These are phyloP conservation scores for Tragelaphus scriptus DNA, from an alignment of 2,113 vertebrate genomes.

Conservation along the genomic window DNA sequence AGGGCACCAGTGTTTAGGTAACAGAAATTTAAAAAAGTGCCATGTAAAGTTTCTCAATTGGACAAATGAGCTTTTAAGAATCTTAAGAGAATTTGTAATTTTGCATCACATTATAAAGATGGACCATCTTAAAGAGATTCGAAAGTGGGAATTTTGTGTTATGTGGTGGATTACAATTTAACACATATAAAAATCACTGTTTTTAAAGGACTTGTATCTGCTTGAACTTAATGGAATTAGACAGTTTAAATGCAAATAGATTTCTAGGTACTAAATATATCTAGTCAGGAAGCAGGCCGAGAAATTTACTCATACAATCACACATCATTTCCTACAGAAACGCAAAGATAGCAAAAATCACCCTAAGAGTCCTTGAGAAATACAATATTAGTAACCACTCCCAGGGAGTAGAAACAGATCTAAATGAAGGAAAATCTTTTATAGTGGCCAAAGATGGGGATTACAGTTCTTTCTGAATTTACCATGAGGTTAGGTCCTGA, in stretches of 20 bases:
- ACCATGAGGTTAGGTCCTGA: background rate
- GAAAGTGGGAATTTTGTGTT: background rate
- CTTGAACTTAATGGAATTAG: background rate
- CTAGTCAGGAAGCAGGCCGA: background rate
- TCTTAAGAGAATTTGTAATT: background rate
- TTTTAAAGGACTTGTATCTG: background rate
- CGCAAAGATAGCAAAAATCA: background rate
- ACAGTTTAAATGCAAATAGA: background rate
- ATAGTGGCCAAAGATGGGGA: fast-evolving
- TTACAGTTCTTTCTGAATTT: background rate
- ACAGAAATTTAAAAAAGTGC: background rate
- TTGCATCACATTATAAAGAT: background rate
- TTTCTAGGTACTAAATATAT: background rate
- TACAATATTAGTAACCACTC: background rate
- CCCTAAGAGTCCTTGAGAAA: background rate
- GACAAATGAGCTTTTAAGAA: background rate
- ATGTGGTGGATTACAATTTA: background rate
- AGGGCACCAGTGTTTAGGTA: background rate
- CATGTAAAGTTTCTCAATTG: background rate
- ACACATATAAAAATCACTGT: background rate
- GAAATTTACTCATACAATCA: background rate
- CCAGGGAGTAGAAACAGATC: background rate
- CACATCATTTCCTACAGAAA: background rate
- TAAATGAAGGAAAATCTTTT: background rate
- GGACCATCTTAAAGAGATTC: background rate